These are phyloP conservation scores for Margaritifera margaritifera DNA, from an alignment of 2,888 invertebrate species.

Conservation along the genomic window DNA sequence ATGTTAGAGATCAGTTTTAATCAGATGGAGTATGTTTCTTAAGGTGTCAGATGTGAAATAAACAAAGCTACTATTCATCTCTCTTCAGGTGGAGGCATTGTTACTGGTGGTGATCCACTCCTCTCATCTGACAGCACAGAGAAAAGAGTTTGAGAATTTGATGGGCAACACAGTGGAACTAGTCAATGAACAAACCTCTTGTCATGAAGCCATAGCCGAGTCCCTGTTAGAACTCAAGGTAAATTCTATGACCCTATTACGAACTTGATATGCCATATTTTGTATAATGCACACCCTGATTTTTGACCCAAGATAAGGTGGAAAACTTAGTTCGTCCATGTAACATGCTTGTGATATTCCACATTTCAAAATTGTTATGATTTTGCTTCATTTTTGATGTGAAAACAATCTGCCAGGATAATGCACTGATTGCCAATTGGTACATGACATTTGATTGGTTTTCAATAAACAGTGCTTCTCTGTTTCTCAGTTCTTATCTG, in stretches of 20 bases:
- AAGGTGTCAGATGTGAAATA: neutral
- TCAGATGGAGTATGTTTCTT: neutral
- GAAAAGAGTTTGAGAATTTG: slow-evolving; percentile 67
- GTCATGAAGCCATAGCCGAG: slow-evolving; percentile 78
- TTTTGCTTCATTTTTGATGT: neutral
- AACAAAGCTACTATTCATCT: neutral
- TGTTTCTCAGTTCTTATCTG: too few relatives aligned
- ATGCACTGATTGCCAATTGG: too few relatives aligned
- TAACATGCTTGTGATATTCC: neutral
- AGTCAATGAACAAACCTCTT: slow-evolving; percentile 73
- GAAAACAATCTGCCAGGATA: neutral
- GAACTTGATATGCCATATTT: neutral
- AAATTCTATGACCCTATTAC: neutral
- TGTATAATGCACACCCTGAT: neutral
- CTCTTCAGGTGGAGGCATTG: slow-evolving; percentile 72
- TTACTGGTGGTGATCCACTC: slow-evolving; percentile 74
- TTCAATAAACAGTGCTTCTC: too few relatives aligned
- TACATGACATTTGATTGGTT: too few relatives aligned
- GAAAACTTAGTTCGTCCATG: neutral
- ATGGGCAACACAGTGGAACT: slow-evolving; percentile 67
- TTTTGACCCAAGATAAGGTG: neutral
- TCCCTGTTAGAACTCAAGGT: slow-evolving; percentile 78
- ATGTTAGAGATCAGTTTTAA: too few relatives aligned
- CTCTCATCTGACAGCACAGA: slow-evolving; percentile 65
- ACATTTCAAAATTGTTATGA: neutral